Evolutionary conservation across 2,888 invertebrate genomes (phyloP), one percentile per base, ranked within the genome.

Genomic region (Tenthredo livida): DNA sequence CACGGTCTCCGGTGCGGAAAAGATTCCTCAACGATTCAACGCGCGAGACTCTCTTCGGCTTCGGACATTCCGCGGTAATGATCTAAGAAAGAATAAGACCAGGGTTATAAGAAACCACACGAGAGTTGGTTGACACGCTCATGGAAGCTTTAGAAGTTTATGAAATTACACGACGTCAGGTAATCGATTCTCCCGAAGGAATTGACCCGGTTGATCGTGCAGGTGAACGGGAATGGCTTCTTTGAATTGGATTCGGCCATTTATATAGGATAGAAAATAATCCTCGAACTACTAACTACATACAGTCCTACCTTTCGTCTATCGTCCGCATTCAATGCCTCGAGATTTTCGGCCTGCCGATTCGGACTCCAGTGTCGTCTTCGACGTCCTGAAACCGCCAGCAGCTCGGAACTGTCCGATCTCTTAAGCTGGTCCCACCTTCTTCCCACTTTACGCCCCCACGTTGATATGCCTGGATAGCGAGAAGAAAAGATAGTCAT

Each of bases 401-500:
- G 91, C 85, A 94, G 90, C 89, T 96, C 95, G 1, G 94, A 94
- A 67, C 95, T 95, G 87, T 95, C 95, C 84, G 95, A 94, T 85
- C 95, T 93, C 90, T 94, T 95, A 86, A 96, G 91, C 88, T 95
- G 95, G 86, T 95, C 95, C 95, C 95, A 95, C 91, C 95, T 95
- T 89, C 94, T 94, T 75, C 95, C 95, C 87, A 95, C 94, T 91
- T 94, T 94, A 89, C 94, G 94, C 77, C 95, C 95, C 95, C 95
- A 95, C 50, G 95, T 95, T 9, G 95, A 94, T 87, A 95, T 93
- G 89, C 95, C 95, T 95, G 90, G 83, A 91, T 90, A 78, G 77
- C 65, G 72, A 37, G 17, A 15, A 15, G 29, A 29, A 80, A 40
- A 40, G 9, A 75, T 25, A 47, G 47, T 43, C 21, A 75, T 75